Percentiles rank a stretch among this genome's conserved stretches.
Evolutionary conservation across 2,888 invertebrate species (phyloP).

Genomic region (Dinocampus coccinellae): DNA sequence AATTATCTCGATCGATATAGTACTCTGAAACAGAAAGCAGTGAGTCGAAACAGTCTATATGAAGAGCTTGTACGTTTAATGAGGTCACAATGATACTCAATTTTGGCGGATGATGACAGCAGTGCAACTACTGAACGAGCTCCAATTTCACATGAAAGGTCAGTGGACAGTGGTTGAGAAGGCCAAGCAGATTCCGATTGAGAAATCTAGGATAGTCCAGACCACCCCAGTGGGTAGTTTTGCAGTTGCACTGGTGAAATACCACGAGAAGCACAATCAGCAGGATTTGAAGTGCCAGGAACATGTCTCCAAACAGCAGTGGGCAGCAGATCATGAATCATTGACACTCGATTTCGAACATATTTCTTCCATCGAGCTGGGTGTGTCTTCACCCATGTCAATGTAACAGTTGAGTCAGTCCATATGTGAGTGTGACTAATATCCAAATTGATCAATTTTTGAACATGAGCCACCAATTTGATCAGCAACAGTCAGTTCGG

Average conservation of each 20-base stretch:
- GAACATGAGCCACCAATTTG: slow-evolving; percentile 17
- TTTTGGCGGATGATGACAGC: not conserved
- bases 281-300: slow-evolving; percentile 31
- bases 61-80: not conserved
- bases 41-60: not conserved
- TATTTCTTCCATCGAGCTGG: slow-evolving; percentile 50
- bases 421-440: slow-evolving; percentile 23
- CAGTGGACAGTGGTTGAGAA: not conserved
- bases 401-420: slow-evolving; percentile 50
- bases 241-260: slow-evolving; percentile 18
- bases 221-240: not conserved
- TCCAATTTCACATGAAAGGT: not conserved
- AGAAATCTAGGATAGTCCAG: not conserved
- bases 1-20: not conserved
- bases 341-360: slow-evolving; percentile 48
- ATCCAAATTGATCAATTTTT: not conserved
- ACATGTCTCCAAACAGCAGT: slow-evolving; percentile 35
- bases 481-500: slow-evolving; percentile 37
- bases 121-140: not conserved
- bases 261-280: slow-evolving; percentile 26
- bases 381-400: slow-evolving; percentile 45
- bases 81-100: not conserved
- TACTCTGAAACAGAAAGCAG: not conserved
- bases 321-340: slow-evolving; percentile 44
- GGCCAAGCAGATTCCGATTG: not conserved